A percentile compares a stretch with the other conserved stretches of the same genome.
Evolutionary conservation across 2,797 vertebrate species (phyloP).

Genomic region (Cossypha heuglini): DNA sequence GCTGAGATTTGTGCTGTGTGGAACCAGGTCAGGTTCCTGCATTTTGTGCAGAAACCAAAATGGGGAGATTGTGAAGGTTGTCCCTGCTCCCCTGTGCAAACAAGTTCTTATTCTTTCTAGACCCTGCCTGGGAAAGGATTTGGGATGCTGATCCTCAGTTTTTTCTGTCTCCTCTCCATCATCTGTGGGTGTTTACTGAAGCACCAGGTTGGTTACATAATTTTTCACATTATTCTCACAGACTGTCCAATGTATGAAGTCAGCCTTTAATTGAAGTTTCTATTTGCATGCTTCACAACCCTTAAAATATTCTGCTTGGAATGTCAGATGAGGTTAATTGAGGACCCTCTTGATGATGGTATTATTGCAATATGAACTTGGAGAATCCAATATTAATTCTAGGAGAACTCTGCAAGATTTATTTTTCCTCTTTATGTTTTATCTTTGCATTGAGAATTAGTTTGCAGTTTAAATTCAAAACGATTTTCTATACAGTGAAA

Average conservation of each 20-base stretch:
- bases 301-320: slow-evolving; percentile 32
- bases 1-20: background rate
- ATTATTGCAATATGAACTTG: slow-evolving; percentile 36
- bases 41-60: background rate
- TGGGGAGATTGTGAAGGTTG: background rate
- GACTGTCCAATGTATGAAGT: background rate
- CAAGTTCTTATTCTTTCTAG: background rate
- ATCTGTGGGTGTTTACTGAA: slow-evolving; percentile 20
- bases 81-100: background rate
- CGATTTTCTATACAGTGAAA: background rate
- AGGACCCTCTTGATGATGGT: slow-evolving; percentile 22
- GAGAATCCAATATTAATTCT: slow-evolving; percentile 27
- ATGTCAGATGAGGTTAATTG: slow-evolving; percentile 57
- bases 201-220: background rate
- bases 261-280: slow-evolving; percentile 43
- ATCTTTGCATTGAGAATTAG: background rate
- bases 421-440: slow-evolving; percentile 6
- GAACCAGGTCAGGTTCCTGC: background rate
- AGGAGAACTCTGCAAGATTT: background rate
- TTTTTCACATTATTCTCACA: slow-evolving; percentile 22
- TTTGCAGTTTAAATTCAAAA: slow-evolving; percentile 3
- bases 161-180: background rate
- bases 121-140: slow-evolving; percentile 12
- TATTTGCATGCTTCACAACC: slow-evolving; percentile 32
- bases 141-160: slow-evolving; percentile 2